Percentiles rank a stretch among this genome's conserved stretches.
phyloP scores from a whole-genome alignment of 2,113 vertebrate species.

The Cebus imitator region DNA sequence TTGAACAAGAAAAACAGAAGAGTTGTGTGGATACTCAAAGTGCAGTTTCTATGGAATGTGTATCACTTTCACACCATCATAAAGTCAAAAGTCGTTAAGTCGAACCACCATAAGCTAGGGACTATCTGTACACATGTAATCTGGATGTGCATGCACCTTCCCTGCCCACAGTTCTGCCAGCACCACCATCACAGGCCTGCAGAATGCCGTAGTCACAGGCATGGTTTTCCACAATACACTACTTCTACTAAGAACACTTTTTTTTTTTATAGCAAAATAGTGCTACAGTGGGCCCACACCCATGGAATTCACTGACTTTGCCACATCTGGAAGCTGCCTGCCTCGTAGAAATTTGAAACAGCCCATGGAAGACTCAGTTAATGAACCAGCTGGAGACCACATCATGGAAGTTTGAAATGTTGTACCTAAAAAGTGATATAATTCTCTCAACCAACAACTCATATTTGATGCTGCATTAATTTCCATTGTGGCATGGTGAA shows the following conservation, averaged over 20 bases:
- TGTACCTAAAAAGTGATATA: neutral
- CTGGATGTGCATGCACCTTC: neutral
- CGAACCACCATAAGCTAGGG: neutral
- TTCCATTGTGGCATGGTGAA: neutral
- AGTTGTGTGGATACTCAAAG: neutral
- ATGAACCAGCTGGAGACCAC: neutral
- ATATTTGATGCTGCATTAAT: neutral
- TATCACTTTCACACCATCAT: neutral
- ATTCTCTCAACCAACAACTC: neutral
- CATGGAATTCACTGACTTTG: neutral
- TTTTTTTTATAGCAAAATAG: neutral
- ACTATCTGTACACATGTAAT: neutral
- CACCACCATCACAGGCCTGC: neutral
- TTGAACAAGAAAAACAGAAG: neutral
- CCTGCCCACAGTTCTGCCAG: neutral
- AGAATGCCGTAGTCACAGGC: too few relatives aligned
- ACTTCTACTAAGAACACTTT: neutral
- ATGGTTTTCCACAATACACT: accelerated
- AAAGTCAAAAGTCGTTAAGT: neutral
- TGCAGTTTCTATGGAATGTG: neutral
- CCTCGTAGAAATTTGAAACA: neutral
- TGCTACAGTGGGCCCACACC: too few relatives aligned
- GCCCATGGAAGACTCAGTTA: neutral
- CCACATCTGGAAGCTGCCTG: neutral
- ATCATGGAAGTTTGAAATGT: neutral